Evolutionary conservation across 2,113 vertebrate species (phyloP).

Genomic region (Corydoras maculifer): DNA sequence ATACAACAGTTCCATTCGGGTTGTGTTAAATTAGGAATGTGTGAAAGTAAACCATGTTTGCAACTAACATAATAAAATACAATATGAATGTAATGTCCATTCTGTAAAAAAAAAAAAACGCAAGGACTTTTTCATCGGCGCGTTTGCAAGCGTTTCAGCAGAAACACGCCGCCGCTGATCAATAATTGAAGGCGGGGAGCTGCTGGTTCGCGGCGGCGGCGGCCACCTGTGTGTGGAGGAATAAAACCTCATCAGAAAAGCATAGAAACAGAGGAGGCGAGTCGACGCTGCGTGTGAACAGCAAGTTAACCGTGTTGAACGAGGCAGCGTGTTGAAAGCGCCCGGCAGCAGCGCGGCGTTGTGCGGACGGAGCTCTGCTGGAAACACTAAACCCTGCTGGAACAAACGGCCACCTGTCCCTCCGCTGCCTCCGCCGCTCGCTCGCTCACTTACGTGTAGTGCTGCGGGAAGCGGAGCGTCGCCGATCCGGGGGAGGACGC

Average conservation of each 20-base stretch:
- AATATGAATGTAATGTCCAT: too few relatives aligned
- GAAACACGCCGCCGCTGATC: constrained; percentile 4
- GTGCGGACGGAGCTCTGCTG: too few relatives aligned
- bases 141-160: constrained; percentile 1
- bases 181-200: constrained; percentile 23
- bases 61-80: too few relatives aligned
- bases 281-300: background rate
- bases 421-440: background rate
- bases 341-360: background rate
- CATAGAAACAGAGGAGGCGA: background rate
- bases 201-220: background rate
- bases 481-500: constrained; percentile 71
- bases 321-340: background rate
- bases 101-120: background rate
- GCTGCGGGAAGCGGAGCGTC: constrained; percentile 84
- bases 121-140: background rate
- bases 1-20: too few relatives aligned
- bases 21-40: too few relatives aligned
- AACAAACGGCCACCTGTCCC: too few relatives aligned
- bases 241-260: background rate
- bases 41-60: too few relatives aligned
- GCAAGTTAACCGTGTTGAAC: background rate
- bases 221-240: background rate
- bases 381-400: too few relatives aligned
- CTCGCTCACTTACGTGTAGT: constrained; percentile 84